Evolutionary conservation across 2,113 vertebrate species (phyloP).

Genomic region (Rutilus rutilus): DNA sequence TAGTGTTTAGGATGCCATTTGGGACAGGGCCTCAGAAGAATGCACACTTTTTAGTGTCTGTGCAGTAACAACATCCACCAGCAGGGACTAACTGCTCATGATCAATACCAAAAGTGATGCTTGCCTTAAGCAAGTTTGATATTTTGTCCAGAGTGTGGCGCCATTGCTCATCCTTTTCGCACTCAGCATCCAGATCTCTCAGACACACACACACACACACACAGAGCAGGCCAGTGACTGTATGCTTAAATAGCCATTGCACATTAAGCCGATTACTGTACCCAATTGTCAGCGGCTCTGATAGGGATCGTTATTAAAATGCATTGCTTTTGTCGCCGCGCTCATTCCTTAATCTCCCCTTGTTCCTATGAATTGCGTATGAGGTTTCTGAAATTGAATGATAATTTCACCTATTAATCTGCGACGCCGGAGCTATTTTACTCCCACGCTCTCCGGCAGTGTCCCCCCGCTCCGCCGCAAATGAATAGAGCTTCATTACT

Average conservation of each 20-base stretch:
- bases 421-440: conserved; percentile 92
- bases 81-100: not conserved
- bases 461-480: conserved; percentile 73
- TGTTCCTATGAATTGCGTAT: conserved; percentile 96
- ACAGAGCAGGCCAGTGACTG: conserved; percentile 51
- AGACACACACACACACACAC: conserved; percentile 35
- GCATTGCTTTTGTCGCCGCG: conserved; percentile 88
- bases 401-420: conserved; percentile 99
- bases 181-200: conserved; percentile 20
- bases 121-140: not conserved
- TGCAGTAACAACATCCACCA: not conserved
- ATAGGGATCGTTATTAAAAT: conserved; percentile 86
- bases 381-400: conserved; percentile 99
- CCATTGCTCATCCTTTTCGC: conserved; percentile 55
- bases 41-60: not conserved
- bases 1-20: too few relatives aligned
- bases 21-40: not conserved
- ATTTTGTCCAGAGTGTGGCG: conserved; percentile 55
- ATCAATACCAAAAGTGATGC: not conserved
- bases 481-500: conserved; percentile 99
- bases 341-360: conserved; percentile 92
- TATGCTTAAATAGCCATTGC: conserved; percentile 88
- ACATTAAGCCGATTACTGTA: conserved; percentile 88
- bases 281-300: conserved; percentile 74
- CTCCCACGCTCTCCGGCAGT: conserved; percentile 86